Evolutionary conservation across 2,797 vertebrate genomes (phyloP), one percentile per base, ranked within the genome.

Genomic region (Jordanella pulchra): DNA sequence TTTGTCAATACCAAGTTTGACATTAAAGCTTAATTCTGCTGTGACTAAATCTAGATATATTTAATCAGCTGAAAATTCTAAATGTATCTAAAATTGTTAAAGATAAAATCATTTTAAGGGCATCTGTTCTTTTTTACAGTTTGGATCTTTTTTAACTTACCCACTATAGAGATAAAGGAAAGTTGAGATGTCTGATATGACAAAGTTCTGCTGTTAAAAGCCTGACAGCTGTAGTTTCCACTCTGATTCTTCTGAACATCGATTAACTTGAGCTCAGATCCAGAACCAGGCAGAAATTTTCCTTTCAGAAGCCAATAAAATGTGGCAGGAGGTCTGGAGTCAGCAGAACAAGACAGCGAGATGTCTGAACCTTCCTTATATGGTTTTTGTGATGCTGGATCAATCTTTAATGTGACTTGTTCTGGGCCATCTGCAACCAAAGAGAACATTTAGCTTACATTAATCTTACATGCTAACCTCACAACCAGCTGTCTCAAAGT

Each of bases 181-280:
- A 32, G 11, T 2, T 48, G 51, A 73, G 90, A 90, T 18, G 35
- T 48, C 32, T 69, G 1, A 56, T 77, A 58, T 80, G 63, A 85
- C 65, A 65, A 32, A 47, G 85, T 94, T 73, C 58, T 85, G 21
- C 0, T 63, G 76, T 93, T 93, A 32, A 63, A 75, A 17, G 88
- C 82, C 76, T 30, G 71, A 74, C 92, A 91, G 86, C 55, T 88
- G 86, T 93, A 92, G 71, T 71, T 84, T 2, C 90, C 91, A 72
- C 83, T 89, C 1, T 90, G 73, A 69, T 0, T 74, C 56, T 7
- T 11, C 39, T 84, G 69, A 65, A 86, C 32, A 48, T 87, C 74
- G 0, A 5, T 39, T 55, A 92, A 76, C 15, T 1, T 66, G 64
- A 91, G 80, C 17, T 89, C 69, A 75, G 42, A 56, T 60, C 70